Base-by-base conservation (phyloP, 2,113 vertebrate genomes). In the Alligator mississippiensis region DNA sequence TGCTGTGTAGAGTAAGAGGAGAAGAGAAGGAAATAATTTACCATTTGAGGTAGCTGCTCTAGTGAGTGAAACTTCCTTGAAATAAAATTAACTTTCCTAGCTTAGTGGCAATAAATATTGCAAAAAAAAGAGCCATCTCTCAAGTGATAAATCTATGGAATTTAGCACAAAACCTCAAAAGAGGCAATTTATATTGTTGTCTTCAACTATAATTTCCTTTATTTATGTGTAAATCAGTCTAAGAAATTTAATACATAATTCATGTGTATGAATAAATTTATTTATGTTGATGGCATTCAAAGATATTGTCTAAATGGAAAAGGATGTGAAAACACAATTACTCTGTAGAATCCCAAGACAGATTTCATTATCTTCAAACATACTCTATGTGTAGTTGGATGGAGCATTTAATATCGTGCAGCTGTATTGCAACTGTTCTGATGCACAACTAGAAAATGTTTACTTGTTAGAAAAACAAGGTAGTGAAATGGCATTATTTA, bases 211-310 rank as follows among this genome's bases (percentile, higher is more conserved):
- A 91, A 89, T 92, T 96, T 94, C 93, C 88, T 90, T 90, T 79
- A 76, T 94, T 85, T 93, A 68, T 79, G 64, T 91, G 85, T 82
- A 87, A 90, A 94, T 93, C 85, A 81, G 70, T 75, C 90, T 89
- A 84, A 75, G 55, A 66, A 79, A 22, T 66, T 89, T 82, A 92
- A 95, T 95, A 63, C 80, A 88, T 96, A 95, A 95, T 96, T 92
- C 82, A 93, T 93, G 54, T 82, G 22, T 61, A 58, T 93, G 61
- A 94, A 68, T 88, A 95, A 88, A 94, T 95, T 85, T 88, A 92
- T 94, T 96, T 96, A 90, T 92, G 96, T 93, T 80, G 68, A 62
- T 94, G 75, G 28, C 68, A 66, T 19, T 2, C 63, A 85, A 83
- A 4, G 1, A 74, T 92, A 89, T 21, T 93, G 81, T 88, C 85